Evolutionary conservation across 2,113 vertebrate species (phyloP).

Genomic region (Phainopepla nitens): DNA sequence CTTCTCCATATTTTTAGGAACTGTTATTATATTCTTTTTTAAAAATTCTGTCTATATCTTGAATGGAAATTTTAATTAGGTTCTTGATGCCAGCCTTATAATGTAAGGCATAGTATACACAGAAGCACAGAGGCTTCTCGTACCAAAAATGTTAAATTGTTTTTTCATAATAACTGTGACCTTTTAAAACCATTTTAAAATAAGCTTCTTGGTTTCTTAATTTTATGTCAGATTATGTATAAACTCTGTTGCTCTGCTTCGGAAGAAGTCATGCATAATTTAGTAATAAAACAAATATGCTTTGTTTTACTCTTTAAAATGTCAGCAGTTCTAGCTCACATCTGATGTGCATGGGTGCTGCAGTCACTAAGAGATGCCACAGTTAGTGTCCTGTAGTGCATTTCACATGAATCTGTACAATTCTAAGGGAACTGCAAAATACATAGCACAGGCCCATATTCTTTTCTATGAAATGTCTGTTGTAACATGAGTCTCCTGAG

Average conservation of each 20-base stretch:
- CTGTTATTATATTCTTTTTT: neutral
- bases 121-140: neutral
- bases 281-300: neutral
- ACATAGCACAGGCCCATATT: neutral
- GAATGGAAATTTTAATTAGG: neutral
- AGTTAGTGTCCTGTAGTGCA: neutral
- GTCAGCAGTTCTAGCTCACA: neutral
- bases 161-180: neutral
- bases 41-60: neutral
- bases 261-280: neutral
- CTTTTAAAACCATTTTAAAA: neutral
- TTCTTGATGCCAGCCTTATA: neutral
- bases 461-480: neutral
- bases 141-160: neutral
- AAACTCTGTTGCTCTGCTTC: neutral
- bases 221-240: neutral
- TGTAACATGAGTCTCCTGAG: neutral
- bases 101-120: neutral
- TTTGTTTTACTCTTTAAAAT: neutral
- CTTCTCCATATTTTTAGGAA: neutral
- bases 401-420: neutral
- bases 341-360: neutral
- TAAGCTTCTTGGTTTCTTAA: neutral
- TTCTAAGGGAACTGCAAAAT: neutral
- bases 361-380: neutral